These are phyloP conservation scores for Sebastes cheni DNA, from an alignment of 2,797 vertebrate genomes.

Conservation along the genomic window DNA sequence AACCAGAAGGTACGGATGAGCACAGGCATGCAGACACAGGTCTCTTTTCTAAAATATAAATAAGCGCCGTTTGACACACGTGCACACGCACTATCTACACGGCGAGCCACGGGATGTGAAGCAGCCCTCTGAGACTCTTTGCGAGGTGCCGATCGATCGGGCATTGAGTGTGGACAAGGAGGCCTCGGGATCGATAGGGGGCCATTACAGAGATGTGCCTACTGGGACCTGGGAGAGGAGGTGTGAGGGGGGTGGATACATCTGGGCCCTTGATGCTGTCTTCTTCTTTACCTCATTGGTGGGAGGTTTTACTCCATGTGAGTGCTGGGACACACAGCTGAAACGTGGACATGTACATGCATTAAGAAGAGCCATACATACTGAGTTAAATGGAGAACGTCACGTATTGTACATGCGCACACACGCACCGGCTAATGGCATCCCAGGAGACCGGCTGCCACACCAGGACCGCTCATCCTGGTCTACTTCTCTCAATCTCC, in stretches of 20 bases:
- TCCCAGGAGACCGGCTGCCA: conserved; percentile 45
- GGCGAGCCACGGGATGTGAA: conserved; percentile 63
- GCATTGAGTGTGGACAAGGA: conserved; percentile 80
- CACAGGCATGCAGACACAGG: background rate
- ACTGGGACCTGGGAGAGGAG: conserved; percentile 59
- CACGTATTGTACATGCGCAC: background rate
- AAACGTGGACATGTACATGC: background rate
- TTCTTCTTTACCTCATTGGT: conserved; percentile 45
- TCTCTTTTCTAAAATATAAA: conserved; percentile 33
- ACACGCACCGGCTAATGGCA: conserved; percentile 34
- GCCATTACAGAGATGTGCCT: conserved; percentile 81
- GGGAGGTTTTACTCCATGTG: conserved; percentile 57
- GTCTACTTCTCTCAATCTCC: conserved; percentile 20
- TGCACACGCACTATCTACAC: conserved; percentile 15
- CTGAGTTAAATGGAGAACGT: conserved; percentile 14
- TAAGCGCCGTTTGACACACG: conserved; percentile 37
- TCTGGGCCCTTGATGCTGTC: conserved; percentile 59
- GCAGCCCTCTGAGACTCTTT: conserved; percentile 76
- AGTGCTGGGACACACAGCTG: conserved; percentile 19
- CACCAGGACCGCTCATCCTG: conserved; percentile 11
- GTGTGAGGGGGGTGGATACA: conserved; percentile 30
- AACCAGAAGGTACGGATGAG: background rate
- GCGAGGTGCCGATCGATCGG: conserved; percentile 74
- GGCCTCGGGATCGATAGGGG: conserved; percentile 74
- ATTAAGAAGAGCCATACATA: conserved; percentile 10